Evolutionary conservation across 2,888 invertebrate genomes (phyloP).

Genomic region (Lasiommata megera): DNA sequence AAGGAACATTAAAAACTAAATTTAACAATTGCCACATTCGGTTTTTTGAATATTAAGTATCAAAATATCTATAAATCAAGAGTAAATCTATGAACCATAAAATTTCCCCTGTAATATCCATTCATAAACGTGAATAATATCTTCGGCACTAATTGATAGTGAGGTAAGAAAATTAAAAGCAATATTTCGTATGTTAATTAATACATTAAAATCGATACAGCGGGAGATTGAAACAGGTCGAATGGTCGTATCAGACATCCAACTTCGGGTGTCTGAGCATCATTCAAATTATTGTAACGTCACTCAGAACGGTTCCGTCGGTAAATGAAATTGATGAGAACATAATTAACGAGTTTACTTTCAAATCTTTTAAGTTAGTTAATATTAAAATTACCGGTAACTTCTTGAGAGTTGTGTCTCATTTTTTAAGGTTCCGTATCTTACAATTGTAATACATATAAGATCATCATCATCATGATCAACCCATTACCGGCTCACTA

Average conservation of each 20-base stretch:
- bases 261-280: conserved; percentile 18
- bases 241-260: neutral
- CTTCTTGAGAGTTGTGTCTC: neutral
- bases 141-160: conserved; percentile 30
- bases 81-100: too few species aligned
- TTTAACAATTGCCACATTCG: too few species aligned
- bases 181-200: conserved; percentile 49
- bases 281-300: conserved; percentile 60
- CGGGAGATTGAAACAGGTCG: conserved; percentile 19
- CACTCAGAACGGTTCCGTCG: conserved; percentile 47
- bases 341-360: conserved; percentile 72
- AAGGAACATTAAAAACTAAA: too few species aligned
- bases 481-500: too few species aligned
- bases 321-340: conserved; percentile 60
- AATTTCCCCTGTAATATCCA: conserved; percentile 3
- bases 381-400: neutral
- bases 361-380: conserved; percentile 61
- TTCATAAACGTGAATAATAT: conserved; percentile 2
- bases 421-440: neutral
- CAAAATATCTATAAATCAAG: too few species aligned
- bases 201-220: conserved; percentile 36
- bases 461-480: too few species aligned
- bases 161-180: conserved; percentile 43
- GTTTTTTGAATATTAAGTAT: too few species aligned
- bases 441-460: too few species aligned